These are phyloP conservation scores for Trypoxylus dichotomus DNA, from an alignment of 1,140 invertebrate genomes.

Conservation along the genomic window DNA sequence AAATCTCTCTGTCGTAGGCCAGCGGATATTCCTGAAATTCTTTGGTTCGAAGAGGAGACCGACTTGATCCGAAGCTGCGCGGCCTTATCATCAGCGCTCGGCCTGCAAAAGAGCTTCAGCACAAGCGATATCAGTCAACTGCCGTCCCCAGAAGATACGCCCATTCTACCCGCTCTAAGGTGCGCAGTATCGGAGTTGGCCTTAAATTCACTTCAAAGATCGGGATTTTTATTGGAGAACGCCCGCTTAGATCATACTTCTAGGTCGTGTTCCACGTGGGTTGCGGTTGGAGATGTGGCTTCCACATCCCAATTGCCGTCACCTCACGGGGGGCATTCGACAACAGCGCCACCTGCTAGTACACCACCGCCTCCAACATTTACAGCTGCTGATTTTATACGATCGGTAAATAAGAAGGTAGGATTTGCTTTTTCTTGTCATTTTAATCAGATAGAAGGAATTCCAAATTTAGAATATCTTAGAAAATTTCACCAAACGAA, in stretches of 20 bases:
- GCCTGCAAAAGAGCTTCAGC: slow-evolving; percentile 79
- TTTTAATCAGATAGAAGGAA: too few species aligned
- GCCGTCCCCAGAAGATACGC: slow-evolving; percentile 55
- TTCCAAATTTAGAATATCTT: too few species aligned
- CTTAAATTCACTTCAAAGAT: slow-evolving; percentile 64
- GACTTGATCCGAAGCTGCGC: slow-evolving; percentile 78
- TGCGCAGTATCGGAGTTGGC: slow-evolving; percentile 69
- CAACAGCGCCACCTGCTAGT: slow-evolving; percentile 54
- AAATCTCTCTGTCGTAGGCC: slow-evolving; percentile 50
- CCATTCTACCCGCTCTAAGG: slow-evolving; percentile 48
- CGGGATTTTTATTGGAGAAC: slow-evolving; percentile 60
- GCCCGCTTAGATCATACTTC: slow-evolving; percentile 69
- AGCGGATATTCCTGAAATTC: slow-evolving; percentile 64
- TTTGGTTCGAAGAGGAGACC: slow-evolving; percentile 75
- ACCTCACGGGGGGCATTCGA: slow-evolving; percentile 66
- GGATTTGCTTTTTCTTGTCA: background rate
- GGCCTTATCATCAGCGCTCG: slow-evolving; percentile 74
- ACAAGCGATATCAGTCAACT: slow-evolving; percentile 72
- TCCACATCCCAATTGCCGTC: slow-evolving; percentile 73
- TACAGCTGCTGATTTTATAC: slow-evolving; percentile 72
- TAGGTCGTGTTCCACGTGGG: slow-evolving; percentile 84
- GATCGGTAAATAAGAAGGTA: slow-evolving; percentile 83
- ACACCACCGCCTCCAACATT: slow-evolving; percentile 59
- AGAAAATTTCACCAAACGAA: too few species aligned
- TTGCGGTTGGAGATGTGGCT: slow-evolving; percentile 74